Evolutionary conservation across 2,888 invertebrate genomes (phyloP), one percentile per base, ranked within the genome.

Genomic region (Tachina fera): DNA sequence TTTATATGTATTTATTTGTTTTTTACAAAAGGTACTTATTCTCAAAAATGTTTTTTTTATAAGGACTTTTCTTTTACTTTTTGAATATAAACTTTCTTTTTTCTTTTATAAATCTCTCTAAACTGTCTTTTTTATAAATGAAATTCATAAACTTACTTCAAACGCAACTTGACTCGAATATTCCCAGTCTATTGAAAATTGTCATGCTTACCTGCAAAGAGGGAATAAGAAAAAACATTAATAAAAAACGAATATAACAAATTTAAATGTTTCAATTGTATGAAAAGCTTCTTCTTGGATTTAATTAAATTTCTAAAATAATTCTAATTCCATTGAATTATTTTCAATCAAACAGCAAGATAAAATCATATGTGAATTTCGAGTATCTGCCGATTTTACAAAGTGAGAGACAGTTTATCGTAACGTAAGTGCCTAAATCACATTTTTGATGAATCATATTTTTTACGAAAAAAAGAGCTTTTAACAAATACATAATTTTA

Each of bases 401-500:
- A 31, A 22, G 13, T 9, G 51, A 47, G 2, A 60, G 47, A 14
- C 39, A 49, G 39, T 49, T 61, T n/a, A 60, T 61, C 9, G 68
- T 10, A 60, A 61, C 3, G 5, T n/a, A 51, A 13, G 31, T 68
- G 1, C 10, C 9, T 39, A 49, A 49, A 49, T 9, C 13, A 49
- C n/a, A 5, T 75, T 22, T 53, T n/a, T 65, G 65, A 9, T 75
- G 39, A 76, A 47, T 76, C 43, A 56, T 65, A 31, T 16, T 76
- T 67, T 65, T 8, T 60, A 61, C 9, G 58, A 61, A 72, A 58
- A 43, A 19, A 43, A 14, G 51, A 19, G 10, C 45, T 19, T 39
- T 19, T 11, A 45, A 22, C 41, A 13, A 43, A 43, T n/a, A 71
- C 2, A 56, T 14, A 56, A 19, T 70, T 67, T 31, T 11, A 11